Evolutionary conservation across 64 coral and sea anemone genomes (phyloP).

Genomic region (Porites lutea): DNA sequence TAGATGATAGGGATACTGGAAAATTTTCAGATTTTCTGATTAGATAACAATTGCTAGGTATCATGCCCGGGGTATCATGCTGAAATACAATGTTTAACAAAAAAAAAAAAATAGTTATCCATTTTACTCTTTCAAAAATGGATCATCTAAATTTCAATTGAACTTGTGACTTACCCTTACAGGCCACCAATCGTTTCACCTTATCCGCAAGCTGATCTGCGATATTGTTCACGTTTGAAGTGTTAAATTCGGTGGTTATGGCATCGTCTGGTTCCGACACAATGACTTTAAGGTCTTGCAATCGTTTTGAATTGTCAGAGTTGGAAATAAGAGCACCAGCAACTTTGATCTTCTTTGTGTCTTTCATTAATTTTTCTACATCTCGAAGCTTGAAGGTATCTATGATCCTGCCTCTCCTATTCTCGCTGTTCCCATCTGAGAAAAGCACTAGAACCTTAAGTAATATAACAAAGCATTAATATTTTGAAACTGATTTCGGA

Average conservation of each 20-base stretch:
- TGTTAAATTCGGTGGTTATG: not conserved
- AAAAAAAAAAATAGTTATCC: no score
- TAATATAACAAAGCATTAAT: no score
- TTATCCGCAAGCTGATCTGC: slow-evolving; percentile 15
- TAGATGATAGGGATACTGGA: no score
- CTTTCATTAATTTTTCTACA: slow-evolving; percentile 9
- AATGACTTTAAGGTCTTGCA: slow-evolving; percentile 49
- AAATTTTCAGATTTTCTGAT: no score
- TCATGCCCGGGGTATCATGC: no score
- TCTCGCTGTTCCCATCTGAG: not conserved
- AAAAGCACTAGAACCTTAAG: not conserved
- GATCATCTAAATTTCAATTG: no score
- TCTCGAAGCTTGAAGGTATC: slow-evolving; percentile 29
- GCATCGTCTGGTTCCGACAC: slow-evolving; percentile 39
- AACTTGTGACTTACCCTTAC: slow-evolving; percentile 45
- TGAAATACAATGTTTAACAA: no score
- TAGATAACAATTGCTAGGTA: no score
- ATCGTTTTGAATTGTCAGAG: slow-evolving; percentile 3
- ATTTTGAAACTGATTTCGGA: no score
- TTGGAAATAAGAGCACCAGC: slow-evolving; percentile 64
- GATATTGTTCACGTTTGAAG: not conserved
- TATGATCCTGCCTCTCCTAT: not conserved
- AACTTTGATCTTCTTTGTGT: not conserved
- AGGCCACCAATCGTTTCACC: slow-evolving; percentile 34
- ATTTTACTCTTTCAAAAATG: no score